Base-by-base conservation (phyloP, 2,888 invertebrate species). In the Byasa hedistus region DNA sequence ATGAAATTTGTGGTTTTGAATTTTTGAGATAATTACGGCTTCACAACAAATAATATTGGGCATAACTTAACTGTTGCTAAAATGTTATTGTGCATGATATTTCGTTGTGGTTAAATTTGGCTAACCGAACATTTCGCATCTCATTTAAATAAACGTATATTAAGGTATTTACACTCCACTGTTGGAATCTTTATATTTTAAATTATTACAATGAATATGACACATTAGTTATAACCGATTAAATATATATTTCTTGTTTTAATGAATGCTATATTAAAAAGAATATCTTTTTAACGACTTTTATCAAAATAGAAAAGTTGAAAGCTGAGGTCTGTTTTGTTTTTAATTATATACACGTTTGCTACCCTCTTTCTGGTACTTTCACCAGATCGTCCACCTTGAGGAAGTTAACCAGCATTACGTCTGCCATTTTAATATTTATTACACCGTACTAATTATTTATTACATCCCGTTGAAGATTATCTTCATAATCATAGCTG, bases 61-160 rank as follows among this genome's bases (percentile, higher is more conserved):
- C 39, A 12, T n/a, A 48, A 12, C 32, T 54, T 61, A 61, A 61
- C 61, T 55, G 36, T 19, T 23, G 39, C n/a, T n/a, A n/a, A n/a
- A n/a, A n/a, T n/a, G 32, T 23, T 19, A 22, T 61, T 54, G 22
- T 52, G 17, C 61, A 52, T 61, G 52, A 55, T 36, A 39, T 55
- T 61, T 61, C 23, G 24, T 23, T 54, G 39, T 15, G 55, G 39
- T 39, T 19, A 15, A 19, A 24, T 23, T 54, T 61, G 52, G 22
- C 36, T 4, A 36, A 52, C 54, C 52, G 21, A 51, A 52, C 39
- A 36, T 54, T 61, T 54, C n/a, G 36, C 23, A 19, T 23, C 39
- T 52, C 61, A 61, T 23, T 39, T n/a, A 55, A 55, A 57, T 57
- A 61, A 52, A 36, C 27, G 32, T 36, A 0, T 24, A 51, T 17